phyloP scores from a whole-genome alignment of 2,888 invertebrate genomes.

The Erpobdella octoculata region DNA sequence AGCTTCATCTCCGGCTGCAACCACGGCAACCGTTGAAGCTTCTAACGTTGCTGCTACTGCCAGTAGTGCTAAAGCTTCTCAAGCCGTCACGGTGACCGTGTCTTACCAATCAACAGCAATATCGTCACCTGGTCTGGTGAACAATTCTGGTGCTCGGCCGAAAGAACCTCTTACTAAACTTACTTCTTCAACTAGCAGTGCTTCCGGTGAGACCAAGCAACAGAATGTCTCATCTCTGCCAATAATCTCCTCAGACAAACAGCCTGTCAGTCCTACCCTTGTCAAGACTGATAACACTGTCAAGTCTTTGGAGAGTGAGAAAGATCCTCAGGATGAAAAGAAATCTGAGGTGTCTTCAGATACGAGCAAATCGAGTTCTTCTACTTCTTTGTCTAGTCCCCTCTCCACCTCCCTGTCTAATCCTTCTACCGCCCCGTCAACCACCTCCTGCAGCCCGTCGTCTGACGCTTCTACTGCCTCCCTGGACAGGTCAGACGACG shows the following conservation, averaged over 20 bases:
- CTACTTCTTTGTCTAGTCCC: too few relatives aligned
- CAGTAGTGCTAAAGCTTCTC: not conserved
- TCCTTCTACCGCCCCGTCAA: not conserved
- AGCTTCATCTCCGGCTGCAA: not conserved
- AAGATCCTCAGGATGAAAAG: too few relatives aligned
- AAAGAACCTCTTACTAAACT: not conserved
- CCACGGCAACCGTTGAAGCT: not conserved
- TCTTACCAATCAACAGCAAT: not conserved
- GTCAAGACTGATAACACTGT: not conserved
- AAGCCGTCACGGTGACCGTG: not conserved
- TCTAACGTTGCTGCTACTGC: not conserved
- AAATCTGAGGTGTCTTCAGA: not conserved
- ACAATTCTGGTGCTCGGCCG: not conserved
- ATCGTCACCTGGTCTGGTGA: not conserved
- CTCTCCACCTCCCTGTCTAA: too few relatives aligned
- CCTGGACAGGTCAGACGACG: not conserved
- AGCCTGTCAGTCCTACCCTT: too few relatives aligned
- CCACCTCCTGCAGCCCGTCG: not conserved
- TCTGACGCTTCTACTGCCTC: not conserved
- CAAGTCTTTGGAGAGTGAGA: too few relatives aligned
- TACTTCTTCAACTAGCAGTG: not conserved
- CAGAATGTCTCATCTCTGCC: too few relatives aligned
- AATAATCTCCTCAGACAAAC: too few relatives aligned
- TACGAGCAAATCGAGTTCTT: too few relatives aligned
- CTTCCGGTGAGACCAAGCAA: too few relatives aligned